phyloP scores from a whole-genome alignment of 2,113 vertebrate species.

The Shinisaurus crocodilurus region DNA sequence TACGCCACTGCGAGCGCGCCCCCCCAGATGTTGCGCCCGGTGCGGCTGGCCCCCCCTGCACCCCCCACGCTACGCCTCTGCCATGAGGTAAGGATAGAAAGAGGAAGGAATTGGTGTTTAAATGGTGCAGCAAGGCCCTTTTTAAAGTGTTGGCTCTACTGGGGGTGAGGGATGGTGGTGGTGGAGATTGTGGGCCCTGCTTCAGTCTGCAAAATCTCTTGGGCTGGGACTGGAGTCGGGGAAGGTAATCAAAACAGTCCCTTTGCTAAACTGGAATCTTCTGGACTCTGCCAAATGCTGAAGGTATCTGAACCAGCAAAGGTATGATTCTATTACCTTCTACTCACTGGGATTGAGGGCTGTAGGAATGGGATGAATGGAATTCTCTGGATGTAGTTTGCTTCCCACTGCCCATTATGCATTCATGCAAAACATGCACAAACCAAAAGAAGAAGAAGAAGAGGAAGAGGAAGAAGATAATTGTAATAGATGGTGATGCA shows the following conservation, averaged over 20 bases:
- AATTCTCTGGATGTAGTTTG: background rate
- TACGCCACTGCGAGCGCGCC: no score
- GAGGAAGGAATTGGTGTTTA: background rate
- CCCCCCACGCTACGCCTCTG: no score
- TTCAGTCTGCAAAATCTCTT: background rate
- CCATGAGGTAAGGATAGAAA: background rate
- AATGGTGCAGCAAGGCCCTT: background rate
- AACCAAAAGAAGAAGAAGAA: no score
- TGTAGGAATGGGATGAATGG: background rate
- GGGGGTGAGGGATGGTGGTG: no score
- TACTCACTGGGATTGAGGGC: background rate
- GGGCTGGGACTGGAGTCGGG: background rate
- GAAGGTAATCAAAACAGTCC: background rate
- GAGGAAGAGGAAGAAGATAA: no score
- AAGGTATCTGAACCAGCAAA: background rate
- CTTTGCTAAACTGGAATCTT: background rate
- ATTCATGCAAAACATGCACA: background rate
- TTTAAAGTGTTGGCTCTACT: background rate
- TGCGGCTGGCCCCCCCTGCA: no score
- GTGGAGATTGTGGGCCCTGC: background rate
- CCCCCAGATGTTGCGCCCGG: no score
- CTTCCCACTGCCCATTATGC: background rate
- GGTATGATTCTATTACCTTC: background rate
- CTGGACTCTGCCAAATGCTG: background rate
- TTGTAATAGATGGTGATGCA: background rate